These are phyloP conservation scores for Bugulina stolonifera DNA, from an alignment of 2,888 invertebrate genomes.

Conservation along the genomic window DNA sequence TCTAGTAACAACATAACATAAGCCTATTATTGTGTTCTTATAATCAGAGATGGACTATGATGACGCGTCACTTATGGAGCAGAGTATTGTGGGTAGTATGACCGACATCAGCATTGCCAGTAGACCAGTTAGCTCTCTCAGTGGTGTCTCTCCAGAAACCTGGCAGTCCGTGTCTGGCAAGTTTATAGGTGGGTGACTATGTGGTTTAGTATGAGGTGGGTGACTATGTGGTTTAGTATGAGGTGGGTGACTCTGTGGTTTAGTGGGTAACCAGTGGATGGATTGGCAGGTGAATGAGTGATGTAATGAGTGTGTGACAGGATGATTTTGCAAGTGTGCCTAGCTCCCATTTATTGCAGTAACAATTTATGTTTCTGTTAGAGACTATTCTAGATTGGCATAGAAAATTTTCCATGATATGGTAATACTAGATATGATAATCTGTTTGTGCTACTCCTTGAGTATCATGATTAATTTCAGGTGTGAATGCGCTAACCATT, in stretches of 20 bases:
- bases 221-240: no score
- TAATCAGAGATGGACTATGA: not conserved
- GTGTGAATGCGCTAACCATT: constrained; percentile 71
- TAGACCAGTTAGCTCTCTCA: not conserved
- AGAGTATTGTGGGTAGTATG: not conserved
- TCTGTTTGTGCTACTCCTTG: no score
- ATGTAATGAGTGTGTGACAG: no score
- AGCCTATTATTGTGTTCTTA: no score
- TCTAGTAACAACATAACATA: no score
- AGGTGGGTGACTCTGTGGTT: not conserved
- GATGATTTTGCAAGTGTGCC: not conserved
- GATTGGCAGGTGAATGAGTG: no score
- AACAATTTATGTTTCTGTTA: not conserved
- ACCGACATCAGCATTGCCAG: not conserved
- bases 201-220: no score
- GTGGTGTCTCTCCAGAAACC: constrained; percentile 31
- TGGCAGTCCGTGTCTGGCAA: constrained; percentile 62
- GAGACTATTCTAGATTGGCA: no score
- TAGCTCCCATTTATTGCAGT: not conserved
- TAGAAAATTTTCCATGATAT: no score
- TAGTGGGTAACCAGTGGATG: no score
- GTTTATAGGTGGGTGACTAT: constrained; percentile 40
- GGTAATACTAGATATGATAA: no score
- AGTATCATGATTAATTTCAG: constrained; percentile 57
- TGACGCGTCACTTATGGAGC: not conserved